Conservation (phyloP, 2,113 vertebrate genomes). For the Psittacula cyanocephala region DNA sequence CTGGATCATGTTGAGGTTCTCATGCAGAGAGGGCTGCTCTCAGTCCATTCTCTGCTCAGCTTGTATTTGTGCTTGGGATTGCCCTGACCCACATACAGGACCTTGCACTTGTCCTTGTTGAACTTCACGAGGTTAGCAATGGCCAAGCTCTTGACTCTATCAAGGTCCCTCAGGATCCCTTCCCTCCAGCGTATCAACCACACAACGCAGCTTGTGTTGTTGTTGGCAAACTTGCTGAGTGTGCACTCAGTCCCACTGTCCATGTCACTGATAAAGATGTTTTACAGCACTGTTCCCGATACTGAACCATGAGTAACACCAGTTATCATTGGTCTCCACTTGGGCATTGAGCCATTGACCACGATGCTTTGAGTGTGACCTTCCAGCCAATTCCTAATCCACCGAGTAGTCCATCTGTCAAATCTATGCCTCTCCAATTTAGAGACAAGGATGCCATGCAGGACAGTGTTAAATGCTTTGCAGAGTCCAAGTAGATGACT, state of each 20-base stretch:
- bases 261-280: not conserved
- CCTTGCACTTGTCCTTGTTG: not conserved
- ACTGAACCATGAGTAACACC: not conserved
- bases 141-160: not conserved
- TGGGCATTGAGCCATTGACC: not conserved
- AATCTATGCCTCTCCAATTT: not conserved
- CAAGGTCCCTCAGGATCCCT: not conserved
- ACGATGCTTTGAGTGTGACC: not conserved
- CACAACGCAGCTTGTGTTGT: not conserved
- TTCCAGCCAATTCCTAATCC: not conserved
- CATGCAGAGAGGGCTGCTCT: not conserved
- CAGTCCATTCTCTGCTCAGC: not conserved
- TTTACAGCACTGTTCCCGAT: not conserved
- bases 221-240: not conserved
- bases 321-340: not conserved
- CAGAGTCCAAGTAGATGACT: not conserved
- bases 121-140: not conserved
- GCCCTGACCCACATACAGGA: not conserved
- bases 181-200: not conserved
- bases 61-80: not conserved
- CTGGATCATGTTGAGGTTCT: not conserved
- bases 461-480: not conserved
- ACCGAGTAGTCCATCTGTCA: not conserved
- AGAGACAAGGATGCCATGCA: not conserved
- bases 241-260: not conserved